Percentiles rank a stretch among this genome's conserved stretches.
Evolutionary conservation across 2,797 vertebrate species (phyloP).

Genomic region (Agapornis canus): DNA sequence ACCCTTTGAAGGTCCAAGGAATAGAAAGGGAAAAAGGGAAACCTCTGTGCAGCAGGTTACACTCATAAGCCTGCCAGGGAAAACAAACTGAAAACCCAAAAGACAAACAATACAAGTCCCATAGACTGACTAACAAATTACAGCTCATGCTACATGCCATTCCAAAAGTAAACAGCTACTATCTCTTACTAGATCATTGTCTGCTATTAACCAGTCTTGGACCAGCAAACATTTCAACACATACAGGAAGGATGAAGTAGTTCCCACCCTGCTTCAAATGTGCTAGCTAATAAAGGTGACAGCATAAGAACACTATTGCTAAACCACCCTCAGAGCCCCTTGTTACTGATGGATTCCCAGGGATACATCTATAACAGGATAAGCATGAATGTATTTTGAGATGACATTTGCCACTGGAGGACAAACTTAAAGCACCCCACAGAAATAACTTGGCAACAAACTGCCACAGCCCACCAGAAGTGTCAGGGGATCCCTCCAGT

Average conservation of each 20-base stretch:
- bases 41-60: background rate
- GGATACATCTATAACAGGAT: constrained; percentile 2
- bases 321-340: constrained; percentile 19
- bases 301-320: background rate
- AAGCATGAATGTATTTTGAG: background rate
- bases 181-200: background rate
- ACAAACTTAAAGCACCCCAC: background rate
- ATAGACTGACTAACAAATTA: background rate
- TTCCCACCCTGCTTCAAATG: constrained; percentile 7
- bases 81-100: background rate
- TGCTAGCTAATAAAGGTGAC: constrained; percentile 29
- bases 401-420: background rate
- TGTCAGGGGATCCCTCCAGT: background rate
- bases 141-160: accelerated
- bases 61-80: background rate
- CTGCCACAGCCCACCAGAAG: background rate
- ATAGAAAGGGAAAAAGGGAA: background rate
- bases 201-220: background rate
- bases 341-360: background rate
- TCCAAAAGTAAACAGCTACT: background rate
- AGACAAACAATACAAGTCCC: background rate
- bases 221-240: background rate
- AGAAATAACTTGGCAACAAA: background rate
- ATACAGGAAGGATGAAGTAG: background rate
- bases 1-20: background rate